Conservation (phyloP, 1,140 invertebrate genomes). For the Phenacoccus solenopsis region DNA sequence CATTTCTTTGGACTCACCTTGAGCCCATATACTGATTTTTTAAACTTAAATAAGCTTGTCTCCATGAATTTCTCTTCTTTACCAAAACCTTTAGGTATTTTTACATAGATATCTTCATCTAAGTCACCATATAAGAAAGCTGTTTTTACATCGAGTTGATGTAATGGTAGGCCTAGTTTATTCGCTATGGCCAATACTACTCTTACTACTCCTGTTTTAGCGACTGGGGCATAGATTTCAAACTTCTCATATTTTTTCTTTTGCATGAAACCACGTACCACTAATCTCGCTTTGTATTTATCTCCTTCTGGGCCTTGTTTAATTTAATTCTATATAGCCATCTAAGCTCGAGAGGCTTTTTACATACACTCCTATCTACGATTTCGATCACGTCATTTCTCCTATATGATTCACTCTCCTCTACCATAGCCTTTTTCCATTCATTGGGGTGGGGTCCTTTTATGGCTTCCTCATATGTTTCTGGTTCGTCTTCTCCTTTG, state of each 20-base stretch:
- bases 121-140: constrained; percentile 32
- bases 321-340: background rate
- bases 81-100: constrained; percentile 25
- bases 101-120: constrained; percentile 32
- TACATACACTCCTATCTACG: background rate
- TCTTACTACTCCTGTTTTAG: background rate
- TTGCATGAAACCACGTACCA: background rate
- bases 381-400: background rate
- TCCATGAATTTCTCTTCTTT: constrained; percentile 1
- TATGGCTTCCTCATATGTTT: too few species aligned
- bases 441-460: too few species aligned
- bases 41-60: constrained; percentile 26
- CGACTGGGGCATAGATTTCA: constrained; percentile 19
- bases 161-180: background rate
- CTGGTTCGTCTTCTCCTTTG: too few species aligned
- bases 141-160: constrained; percentile 34
- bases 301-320: background rate
- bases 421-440: background rate
- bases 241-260: constrained; percentile 1
- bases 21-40: constrained; percentile 29
- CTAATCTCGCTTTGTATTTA: background rate
- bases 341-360: background rate
- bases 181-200: background rate
- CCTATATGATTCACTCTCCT: background rate
- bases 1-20: constrained; percentile 28